Evolutionary conservation across 2,113 vertebrate genomes (phyloP).

Genomic region (Bungarus multicinctus): DNA sequence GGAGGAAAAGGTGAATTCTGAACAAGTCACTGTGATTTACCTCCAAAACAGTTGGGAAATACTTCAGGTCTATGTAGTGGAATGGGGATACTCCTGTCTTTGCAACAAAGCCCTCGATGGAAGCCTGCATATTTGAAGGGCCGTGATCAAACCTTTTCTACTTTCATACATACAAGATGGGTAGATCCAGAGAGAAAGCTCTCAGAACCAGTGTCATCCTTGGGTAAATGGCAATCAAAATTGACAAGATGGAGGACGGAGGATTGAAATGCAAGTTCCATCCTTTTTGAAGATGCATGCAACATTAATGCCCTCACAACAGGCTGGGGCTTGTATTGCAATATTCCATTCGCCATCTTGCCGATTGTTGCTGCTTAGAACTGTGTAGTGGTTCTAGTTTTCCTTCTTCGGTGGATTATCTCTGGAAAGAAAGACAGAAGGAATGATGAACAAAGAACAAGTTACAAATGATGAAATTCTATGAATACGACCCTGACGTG

Average conservation of each 20-base stretch:
- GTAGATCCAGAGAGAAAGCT: background rate
- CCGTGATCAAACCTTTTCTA: background rate
- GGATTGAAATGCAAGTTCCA: background rate
- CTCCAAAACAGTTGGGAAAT: background rate
- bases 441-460: background rate
- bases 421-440: background rate
- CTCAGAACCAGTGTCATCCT: background rate
- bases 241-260: background rate
- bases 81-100: background rate
- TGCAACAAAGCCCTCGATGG: background rate
- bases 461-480: background rate
- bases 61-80: background rate
- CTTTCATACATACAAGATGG: background rate
- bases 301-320: background rate
- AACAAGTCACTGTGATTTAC: too few species aligned
- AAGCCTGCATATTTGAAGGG: background rate
- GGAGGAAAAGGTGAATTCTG: background rate
- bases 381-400: background rate
- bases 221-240: background rate
- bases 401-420: background rate
- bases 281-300: background rate
- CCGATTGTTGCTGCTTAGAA: background rate
- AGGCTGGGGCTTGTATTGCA: background rate
- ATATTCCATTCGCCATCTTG: background rate
- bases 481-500: background rate